Percentiles rank a stretch among this genome's conserved stretches.
These are phyloP conservation scores for Calypte anna DNA, from an alignment of 2,113 vertebrate genomes.

Conservation along the genomic window DNA sequence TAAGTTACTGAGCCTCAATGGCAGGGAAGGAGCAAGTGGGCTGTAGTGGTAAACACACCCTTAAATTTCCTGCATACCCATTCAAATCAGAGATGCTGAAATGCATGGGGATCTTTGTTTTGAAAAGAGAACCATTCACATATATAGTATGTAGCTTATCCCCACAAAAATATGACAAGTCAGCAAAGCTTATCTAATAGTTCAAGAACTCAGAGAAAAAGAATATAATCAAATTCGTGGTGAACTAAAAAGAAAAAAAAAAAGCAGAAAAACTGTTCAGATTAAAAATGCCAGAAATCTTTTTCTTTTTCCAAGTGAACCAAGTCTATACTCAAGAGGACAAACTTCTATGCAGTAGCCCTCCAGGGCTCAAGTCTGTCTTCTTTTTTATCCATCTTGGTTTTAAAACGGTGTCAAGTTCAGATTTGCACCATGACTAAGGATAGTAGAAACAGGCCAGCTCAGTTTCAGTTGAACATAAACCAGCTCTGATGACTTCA, in stretches of 20 bases:
- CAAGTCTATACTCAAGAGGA: background rate
- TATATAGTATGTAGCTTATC: background rate
- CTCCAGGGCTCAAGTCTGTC: background rate
- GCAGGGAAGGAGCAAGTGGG: background rate
- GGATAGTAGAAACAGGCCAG: background rate
- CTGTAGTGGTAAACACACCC: background rate
- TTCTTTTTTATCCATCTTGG: background rate
- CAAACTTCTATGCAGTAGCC: background rate
- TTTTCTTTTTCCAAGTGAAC: constrained; percentile 31
- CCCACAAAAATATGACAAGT: background rate
- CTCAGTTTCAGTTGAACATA: constrained; percentile 47
- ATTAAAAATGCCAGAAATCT: background rate
- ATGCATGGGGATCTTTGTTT: background rate
- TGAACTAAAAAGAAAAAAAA: background rate
- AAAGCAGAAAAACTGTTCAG: background rate
- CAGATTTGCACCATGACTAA: background rate
- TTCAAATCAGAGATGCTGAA: constrained; percentile 17
- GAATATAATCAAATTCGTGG: background rate
- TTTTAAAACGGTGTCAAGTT: background rate
- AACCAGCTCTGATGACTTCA: constrained; percentile 38
- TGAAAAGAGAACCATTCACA: background rate
- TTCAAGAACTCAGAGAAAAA: constrained; percentile 3
- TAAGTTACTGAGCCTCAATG: background rate
- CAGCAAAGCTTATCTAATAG: background rate
- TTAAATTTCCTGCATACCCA: background rate